Evolutionary conservation across 2,888 invertebrate species (phyloP).

Genomic region (Archips xylosteana): DNA sequence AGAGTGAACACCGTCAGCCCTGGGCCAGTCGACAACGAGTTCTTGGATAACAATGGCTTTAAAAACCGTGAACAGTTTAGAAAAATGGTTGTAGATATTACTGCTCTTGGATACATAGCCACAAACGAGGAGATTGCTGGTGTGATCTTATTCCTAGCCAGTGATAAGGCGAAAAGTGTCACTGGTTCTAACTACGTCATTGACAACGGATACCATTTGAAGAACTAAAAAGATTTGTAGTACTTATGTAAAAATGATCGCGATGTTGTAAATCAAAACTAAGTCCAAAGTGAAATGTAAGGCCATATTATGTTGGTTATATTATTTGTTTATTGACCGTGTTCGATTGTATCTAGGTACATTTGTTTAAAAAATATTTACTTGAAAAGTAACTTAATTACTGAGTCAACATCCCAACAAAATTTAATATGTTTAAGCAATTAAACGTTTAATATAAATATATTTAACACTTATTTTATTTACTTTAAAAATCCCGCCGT

Average conservation of each 20-base stretch:
- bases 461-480: too few species aligned
- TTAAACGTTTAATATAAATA: too few species aligned
- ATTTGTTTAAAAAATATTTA: too few species aligned
- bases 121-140: conserved; percentile 1
- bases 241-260: neutral
- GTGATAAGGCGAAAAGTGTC: conserved; percentile 18
- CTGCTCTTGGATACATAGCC: conserved; percentile 5
- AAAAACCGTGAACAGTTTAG: neutral
- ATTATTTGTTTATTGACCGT: too few species aligned
- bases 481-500: too few species aligned
- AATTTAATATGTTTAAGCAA: too few species aligned
- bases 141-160: conserved; percentile 9
- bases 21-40: conserved; percentile 54
- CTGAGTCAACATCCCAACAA: too few species aligned
- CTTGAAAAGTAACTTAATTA: too few species aligned
- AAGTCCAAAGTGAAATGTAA: too few species aligned
- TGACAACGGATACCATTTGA: conserved; percentile 19
- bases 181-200: conserved; percentile 17
- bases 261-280: too few species aligned
- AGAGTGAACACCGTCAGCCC: conserved; percentile 90
- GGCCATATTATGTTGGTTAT: too few species aligned
- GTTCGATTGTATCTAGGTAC: too few species aligned
- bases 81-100: neutral
- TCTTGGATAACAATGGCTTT: conserved; percentile 6
- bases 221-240: neutral